A percentile compares a stretch with the other conserved stretches of the same genome.
phyloP scores from a whole-genome alignment of 2,888 invertebrate species.

The Pecten maximus region DNA sequence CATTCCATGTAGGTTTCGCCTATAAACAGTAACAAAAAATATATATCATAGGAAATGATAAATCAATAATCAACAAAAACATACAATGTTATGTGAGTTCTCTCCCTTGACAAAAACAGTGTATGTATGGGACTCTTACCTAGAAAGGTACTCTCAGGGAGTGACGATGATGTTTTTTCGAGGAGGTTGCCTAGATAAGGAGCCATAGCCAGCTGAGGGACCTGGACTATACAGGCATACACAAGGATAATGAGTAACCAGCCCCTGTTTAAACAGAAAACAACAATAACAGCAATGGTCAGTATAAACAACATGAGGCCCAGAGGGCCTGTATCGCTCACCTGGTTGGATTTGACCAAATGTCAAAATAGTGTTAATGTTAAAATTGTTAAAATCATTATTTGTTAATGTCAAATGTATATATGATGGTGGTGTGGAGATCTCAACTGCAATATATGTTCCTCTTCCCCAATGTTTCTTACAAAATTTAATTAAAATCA shows the following conservation, averaged over 20 bases:
- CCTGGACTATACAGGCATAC: constrained; percentile 71
- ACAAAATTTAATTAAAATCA: too few species aligned
- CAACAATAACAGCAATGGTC: background rate
- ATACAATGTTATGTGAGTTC: background rate
- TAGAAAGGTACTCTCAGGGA: constrained; percentile 43
- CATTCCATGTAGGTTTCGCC: background rate
- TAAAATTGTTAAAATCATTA: too few species aligned
- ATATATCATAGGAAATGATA: background rate
- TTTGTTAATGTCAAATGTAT: too few species aligned
- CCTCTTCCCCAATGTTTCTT: too few species aligned
- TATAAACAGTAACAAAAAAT: background rate
- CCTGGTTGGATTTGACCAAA: too few species aligned
- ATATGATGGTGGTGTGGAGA: too few species aligned
- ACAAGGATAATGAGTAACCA: constrained; percentile 71
- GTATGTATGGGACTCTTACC: constrained; percentile 39
- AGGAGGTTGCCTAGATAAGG: constrained; percentile 75
- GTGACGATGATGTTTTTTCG: constrained; percentile 39
- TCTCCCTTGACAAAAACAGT: background rate
- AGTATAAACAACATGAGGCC: too few species aligned
- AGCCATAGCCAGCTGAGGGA: constrained; percentile 75
- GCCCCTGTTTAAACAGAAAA: constrained; percentile 60
- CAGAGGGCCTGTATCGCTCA: too few species aligned
- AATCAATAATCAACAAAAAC: background rate
- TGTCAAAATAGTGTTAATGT: too few species aligned
- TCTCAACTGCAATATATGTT: too few species aligned